These are phyloP conservation scores for Thumatha senex DNA, from an alignment of 2,888 invertebrate genomes.

Conservation along the genomic window DNA sequence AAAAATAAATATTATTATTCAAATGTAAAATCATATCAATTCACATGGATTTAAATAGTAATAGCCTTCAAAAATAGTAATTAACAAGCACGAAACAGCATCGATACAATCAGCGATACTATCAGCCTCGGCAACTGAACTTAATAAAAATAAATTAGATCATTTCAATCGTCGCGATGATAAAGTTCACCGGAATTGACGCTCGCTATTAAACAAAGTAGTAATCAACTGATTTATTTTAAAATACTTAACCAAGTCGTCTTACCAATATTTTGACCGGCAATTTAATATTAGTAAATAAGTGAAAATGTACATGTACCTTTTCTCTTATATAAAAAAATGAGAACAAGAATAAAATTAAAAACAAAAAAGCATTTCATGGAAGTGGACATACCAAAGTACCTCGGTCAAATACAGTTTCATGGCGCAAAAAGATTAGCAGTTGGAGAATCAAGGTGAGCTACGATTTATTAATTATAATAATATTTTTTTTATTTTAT, in stretches of 20 bases:
- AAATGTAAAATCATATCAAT: no score
- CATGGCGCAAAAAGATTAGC: conserved; percentile 55
- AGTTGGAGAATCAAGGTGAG: conserved; percentile 48
- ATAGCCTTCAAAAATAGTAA: neutral
- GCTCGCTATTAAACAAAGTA: neutral
- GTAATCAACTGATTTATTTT: no score
- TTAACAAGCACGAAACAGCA: conserved; percentile 32
- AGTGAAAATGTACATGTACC: no score
- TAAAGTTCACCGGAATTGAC: conserved; percentile 12
- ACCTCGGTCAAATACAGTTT: conserved; percentile 52
- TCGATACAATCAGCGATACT: conserved; percentile 37
- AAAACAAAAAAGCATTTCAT: neutral
- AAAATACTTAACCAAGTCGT: no score
- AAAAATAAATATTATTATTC: no score
- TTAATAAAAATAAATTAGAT: conserved; percentile 38
- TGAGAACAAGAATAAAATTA: neutral
- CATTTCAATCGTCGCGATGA: conserved; percentile 17
- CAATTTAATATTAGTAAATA: no score
- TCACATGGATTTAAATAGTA: no score
- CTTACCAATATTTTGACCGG: no score
- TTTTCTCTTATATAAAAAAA: neutral
- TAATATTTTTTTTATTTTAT: no score
- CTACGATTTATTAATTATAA: neutral
- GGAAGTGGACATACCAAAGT: conserved; percentile 37
- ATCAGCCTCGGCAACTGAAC: conserved; percentile 24